Conservation (phyloP, 1,140 invertebrate genomes). For the Drosophila eugracilis region DNA sequence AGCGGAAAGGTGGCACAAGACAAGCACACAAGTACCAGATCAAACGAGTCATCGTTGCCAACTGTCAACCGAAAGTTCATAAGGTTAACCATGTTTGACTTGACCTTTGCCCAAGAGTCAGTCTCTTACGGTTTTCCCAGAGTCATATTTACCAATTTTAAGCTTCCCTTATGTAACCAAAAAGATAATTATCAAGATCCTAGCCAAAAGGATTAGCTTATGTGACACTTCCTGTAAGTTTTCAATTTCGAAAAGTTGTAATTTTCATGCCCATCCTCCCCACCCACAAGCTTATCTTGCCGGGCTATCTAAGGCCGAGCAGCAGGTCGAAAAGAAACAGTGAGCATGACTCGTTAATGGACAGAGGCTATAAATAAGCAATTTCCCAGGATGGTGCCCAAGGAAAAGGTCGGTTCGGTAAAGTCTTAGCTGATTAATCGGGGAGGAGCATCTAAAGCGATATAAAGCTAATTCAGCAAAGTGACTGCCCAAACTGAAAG, state of each 20-base stretch:
- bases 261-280: background rate
- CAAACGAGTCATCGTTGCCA: conserved; percentile 19
- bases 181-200: too few species aligned
- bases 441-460: conserved; percentile 13
- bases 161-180: too few species aligned
- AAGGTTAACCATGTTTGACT: conserved; percentile 2
- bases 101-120: conserved; percentile 20
- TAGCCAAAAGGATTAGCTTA: conserved; percentile 8
- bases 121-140: background rate
- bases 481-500: conserved; percentile 51
- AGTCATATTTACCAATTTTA: background rate
- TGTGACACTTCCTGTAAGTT: conserved; percentile 21
- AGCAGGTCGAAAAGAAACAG: background rate
- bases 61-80: conserved; percentile 29
- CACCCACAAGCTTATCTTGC: too few species aligned
- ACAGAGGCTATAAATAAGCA: conserved; percentile 34
- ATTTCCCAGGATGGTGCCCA: conserved; percentile 15
- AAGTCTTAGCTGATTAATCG: conserved; percentile 36
- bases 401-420: conserved; percentile 15
- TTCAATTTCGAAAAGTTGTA: conserved; percentile 15
- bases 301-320: conserved; percentile 6
- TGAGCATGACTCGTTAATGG: conserved; percentile 31
- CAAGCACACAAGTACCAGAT: conserved; percentile 11
- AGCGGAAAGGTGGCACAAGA: conserved; percentile 1
- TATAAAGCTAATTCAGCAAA: conserved; percentile 47